A percentile compares a stretch with the other conserved stretches of the same genome.
These are phyloP conservation scores for Thamnaconus septentrionalis DNA, from an alignment of 2,113 vertebrate genomes.

Conservation along the genomic window DNA sequence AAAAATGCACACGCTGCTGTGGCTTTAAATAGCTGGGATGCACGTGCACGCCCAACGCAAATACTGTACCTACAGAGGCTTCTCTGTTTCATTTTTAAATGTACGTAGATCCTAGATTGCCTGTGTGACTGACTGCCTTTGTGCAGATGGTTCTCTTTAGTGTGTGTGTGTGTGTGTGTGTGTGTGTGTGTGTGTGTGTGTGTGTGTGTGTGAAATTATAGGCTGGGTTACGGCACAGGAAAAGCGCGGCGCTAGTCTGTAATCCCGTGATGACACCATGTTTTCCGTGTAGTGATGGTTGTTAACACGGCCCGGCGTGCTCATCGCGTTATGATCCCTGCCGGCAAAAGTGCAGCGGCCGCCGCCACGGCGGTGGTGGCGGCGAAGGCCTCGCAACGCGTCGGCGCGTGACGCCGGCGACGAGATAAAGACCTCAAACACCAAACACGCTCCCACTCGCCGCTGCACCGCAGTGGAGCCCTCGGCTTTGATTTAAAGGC, in stretches of 20 bases:
- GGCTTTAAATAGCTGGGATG: constrained; percentile 39
- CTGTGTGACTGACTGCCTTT: no score
- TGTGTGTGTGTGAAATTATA: constrained; percentile 60
- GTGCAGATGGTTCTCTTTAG: background rate
- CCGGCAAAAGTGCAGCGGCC: constrained; percentile 24
- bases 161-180: constrained; percentile 9
- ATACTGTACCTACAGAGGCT: no score
- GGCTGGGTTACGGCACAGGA: constrained; percentile 53
- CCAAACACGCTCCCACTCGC: background rate
- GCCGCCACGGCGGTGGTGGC: constrained; percentile 11
- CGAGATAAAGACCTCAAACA: background rate
- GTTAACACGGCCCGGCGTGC: constrained; percentile 71
- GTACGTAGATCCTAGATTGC: no score
- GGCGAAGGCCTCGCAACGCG: no score
- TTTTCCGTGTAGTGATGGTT: constrained; percentile 76
- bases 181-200: background rate
- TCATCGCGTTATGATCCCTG: constrained; percentile 55
- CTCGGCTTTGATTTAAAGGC: constrained; percentile 12
- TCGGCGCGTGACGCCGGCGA: background rate
- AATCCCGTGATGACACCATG: constrained; percentile 72
- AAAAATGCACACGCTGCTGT: constrained; percentile 11
- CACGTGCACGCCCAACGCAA: constrained; percentile 1
- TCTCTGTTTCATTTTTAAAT: no score
- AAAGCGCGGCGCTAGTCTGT: constrained; percentile 64
- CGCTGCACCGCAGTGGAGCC: constrained; percentile 1